Evolutionary conservation across 2,797 vertebrate species (phyloP), one percentile per base, ranked within the genome.

Genomic region (Peromyscus nudipes): DNA sequence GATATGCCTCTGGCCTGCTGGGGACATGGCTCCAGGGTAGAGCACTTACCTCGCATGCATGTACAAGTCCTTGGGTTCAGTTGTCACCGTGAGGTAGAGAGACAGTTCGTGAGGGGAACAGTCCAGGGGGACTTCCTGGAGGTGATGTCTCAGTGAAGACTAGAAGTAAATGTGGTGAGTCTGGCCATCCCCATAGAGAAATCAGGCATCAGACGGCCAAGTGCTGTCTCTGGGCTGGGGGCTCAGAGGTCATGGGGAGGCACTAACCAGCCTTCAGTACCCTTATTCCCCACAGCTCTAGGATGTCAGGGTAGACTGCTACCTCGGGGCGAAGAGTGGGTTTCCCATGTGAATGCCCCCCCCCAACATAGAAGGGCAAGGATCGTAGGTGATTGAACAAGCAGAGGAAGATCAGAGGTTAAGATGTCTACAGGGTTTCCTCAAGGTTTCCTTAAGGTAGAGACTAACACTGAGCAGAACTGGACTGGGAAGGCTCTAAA

Each of bases 361-460:
- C 98, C 98, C 97, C 98, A 90, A 97, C 64, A 7, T 4, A 2
- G 57, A 86, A 92, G 40, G 43, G 23, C 57, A 60, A 89, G n/a
- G 43, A 62, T 64, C 8, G 2, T 8, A 55, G 69, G 16, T 46
- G 13, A 75, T 16, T 49, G 7, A 96, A 86, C 29, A 65, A 57
- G 71, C 76, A 95, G 55, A 90, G 46, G 80, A 94, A 92, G 57
- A 83, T 65, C 29, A 76, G 92, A 92, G 77, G 37, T 92, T 83
- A 80, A 55, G 46, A 97, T 23, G 5, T 64, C 49, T 46, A 11
- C 34, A 79, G 49, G 43, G 37, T 31, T 25, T 52, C 73, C 4
- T 0, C 23, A 46, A 87, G 46, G 43, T 34, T 82, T 57, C 81
- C 25, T 55, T 64, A 49, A 43, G 49, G 7, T 55, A 13, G 89